Conservation (phyloP, 2,113 vertebrate genomes). For the Cathartes aura region DNA sequence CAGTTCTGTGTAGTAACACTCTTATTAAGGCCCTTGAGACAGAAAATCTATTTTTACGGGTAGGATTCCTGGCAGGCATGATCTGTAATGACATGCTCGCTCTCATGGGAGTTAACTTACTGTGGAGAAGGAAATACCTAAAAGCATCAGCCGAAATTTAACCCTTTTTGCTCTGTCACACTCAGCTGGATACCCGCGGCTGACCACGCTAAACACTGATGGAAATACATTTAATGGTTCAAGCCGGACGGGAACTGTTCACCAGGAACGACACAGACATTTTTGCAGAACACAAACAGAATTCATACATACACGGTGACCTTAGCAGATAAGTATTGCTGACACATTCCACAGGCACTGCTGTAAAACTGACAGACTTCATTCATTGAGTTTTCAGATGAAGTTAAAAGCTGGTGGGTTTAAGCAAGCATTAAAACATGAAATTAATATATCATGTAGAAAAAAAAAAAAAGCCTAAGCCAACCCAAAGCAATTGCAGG, state of each 20-base stretch:
- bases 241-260: background rate
- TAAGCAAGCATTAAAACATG: background rate
- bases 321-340: background rate
- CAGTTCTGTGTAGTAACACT: constrained; percentile 74
- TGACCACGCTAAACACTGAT: background rate
- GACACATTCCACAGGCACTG: background rate
- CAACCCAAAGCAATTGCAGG: background rate
- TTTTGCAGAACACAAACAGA: background rate
- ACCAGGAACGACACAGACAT: background rate
- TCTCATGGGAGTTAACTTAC: constrained; percentile 16
- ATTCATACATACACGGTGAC: background rate
- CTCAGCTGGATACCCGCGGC: background rate
- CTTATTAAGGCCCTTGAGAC: constrained; percentile 81
- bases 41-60: constrained; percentile 70
- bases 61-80: constrained; percentile 65
- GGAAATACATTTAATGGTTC: background rate
- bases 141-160: constrained; percentile 47
- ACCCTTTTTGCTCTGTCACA: constrained; percentile 17
- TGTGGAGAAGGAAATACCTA: constrained; percentile 35
- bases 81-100: constrained; percentile 12
- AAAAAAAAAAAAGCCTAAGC: background rate
- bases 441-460: background rate
- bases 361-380: background rate
- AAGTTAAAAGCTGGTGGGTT: background rate
- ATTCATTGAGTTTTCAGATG: background rate